Evolutionary conservation across 2,797 vertebrate species (phyloP), one percentile per base, ranked within the genome.

Genomic region (Alfaro cultratus): DNA sequence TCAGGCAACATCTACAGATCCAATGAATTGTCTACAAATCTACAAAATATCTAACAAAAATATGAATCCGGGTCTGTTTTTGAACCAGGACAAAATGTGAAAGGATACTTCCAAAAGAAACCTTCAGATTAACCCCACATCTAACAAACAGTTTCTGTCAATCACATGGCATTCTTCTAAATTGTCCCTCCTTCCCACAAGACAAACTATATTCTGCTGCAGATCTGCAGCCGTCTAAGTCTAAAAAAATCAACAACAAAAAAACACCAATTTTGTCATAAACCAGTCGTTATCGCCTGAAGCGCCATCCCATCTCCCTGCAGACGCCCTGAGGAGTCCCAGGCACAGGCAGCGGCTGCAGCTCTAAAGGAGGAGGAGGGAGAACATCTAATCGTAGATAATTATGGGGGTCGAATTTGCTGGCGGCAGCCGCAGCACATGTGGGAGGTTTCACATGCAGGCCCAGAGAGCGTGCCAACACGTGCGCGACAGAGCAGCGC

Each of bases 241-340:
- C 11, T 34, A 47, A 67, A 86, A 51, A 51, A 21, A 49, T 18
- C 1, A 4, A 45, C 36, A 45, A 13, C 11, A 16, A 53, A 53
- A 53, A 79, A 5, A 21, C 53, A 15, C 4, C 7, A 0, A 67
- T 41, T 73, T 46, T 73, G 77, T 78, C 74, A 85, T 53, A 77
- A 80, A 51, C 78, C 76, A 79, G 80, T 45, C 73, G 36, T 75
- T 41, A 64, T 76, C 77, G 80, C 79, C 74, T 85, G 60, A 79
- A 60, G 43, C 74, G 3, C 41, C 34, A n/a, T 74, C 4, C 73
- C n/a, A 39, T 18, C 46, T 68, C 79, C 85, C 86, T 0, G 74
- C 73, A 86, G 85, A 89, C 87, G 77, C 16, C 67, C 34, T 94
- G 88, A 94, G 90, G 81, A 91, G 90, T 89, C 85, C 91, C 91